phyloP scores from a whole-genome alignment of 2,888 invertebrate species.

The Mayetiola destructor region DNA sequence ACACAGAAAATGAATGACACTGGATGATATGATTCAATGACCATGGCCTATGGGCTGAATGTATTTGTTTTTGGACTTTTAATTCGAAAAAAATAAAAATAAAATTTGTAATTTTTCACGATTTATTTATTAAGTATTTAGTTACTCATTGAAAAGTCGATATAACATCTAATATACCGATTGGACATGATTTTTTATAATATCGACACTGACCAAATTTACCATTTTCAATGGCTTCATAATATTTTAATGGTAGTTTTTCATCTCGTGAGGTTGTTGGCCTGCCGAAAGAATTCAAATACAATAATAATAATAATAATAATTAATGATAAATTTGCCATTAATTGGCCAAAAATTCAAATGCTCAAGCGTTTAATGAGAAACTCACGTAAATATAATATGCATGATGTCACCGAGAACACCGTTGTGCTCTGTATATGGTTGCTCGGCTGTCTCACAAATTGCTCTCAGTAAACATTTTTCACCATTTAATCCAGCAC shows the following conservation, averaged over 20 bases:
- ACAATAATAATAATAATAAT: neutral
- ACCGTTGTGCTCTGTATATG: constrained; percentile 44
- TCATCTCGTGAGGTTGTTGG: constrained; percentile 45
- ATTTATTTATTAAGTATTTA: neutral
- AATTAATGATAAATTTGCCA: neutral
- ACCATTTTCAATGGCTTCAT: constrained; percentile 44
- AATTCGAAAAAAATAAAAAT: too few species aligned
- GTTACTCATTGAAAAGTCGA: constrained; percentile 14
- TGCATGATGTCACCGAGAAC: constrained; percentile 51
- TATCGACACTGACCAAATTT: constrained; percentile 37
- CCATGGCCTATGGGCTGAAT: too few species aligned
- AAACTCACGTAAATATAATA: constrained; percentile 51
- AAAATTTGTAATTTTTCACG: neutral
- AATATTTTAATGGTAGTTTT: constrained; percentile 38
- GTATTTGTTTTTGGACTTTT: too few species aligned
- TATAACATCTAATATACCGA: constrained; percentile 43
- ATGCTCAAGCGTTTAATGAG: too few species aligned
- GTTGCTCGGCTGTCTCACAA: constrained; percentile 46
- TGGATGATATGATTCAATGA: too few species aligned
- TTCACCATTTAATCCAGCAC: constrained; percentile 44
- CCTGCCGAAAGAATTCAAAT: constrained; percentile 32
- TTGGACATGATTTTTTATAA: constrained; percentile 39
- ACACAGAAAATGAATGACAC: constrained; percentile 1
- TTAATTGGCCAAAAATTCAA: too few species aligned
- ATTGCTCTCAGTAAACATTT: constrained; percentile 49